Evolutionary conservation across 2,797 vertebrate genomes (phyloP).

Genomic region (Sciurus carolinensis): DNA sequence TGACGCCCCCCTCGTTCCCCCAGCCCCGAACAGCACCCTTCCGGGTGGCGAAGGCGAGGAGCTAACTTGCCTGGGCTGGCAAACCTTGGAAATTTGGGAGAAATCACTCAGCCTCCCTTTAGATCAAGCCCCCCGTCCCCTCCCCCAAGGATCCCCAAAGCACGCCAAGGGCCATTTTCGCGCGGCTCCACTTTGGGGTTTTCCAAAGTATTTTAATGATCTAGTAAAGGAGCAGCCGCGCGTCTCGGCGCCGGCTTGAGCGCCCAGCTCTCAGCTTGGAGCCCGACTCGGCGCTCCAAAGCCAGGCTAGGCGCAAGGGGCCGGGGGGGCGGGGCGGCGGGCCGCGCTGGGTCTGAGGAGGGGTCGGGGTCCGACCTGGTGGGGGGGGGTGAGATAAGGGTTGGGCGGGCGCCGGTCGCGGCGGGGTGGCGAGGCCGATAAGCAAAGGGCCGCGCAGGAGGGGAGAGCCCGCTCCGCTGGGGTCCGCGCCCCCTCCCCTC

Average conservation of each 20-base stretch:
- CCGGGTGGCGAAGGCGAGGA: constrained; percentile 1
- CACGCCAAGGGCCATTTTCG: constrained; percentile 73
- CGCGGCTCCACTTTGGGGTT: constrained; percentile 83
- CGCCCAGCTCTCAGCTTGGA: constrained; percentile 72
- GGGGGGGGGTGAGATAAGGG: neutral
- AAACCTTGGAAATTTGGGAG: constrained; percentile 43
- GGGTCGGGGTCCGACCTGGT: constrained; percentile 50
- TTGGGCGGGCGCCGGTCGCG: neutral
- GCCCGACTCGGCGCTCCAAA: neutral
- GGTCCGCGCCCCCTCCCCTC: constrained; percentile 69
- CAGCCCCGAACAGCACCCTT: neutral
- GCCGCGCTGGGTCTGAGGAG: neutral
- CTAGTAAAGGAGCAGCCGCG: constrained; percentile 71
- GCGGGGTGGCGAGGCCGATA: constrained; percentile 4
- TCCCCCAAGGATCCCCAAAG: constrained; percentile 45
- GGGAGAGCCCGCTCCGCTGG: neutral
- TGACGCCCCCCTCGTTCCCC: constrained; percentile 38
- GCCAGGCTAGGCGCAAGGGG: neutral
- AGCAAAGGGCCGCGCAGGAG: constrained; percentile 23
- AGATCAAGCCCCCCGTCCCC: neutral
- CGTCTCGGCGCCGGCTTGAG: constrained; percentile 61
- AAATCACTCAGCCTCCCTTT: constrained; percentile 32
- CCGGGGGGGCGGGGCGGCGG: neutral
- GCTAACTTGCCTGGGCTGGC: constrained; percentile 66
- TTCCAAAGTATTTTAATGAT: constrained; percentile 84